These are phyloP conservation scores for Apodemia duryi DNA, from an alignment of 2,888 invertebrate species.

Conservation along the genomic window DNA sequence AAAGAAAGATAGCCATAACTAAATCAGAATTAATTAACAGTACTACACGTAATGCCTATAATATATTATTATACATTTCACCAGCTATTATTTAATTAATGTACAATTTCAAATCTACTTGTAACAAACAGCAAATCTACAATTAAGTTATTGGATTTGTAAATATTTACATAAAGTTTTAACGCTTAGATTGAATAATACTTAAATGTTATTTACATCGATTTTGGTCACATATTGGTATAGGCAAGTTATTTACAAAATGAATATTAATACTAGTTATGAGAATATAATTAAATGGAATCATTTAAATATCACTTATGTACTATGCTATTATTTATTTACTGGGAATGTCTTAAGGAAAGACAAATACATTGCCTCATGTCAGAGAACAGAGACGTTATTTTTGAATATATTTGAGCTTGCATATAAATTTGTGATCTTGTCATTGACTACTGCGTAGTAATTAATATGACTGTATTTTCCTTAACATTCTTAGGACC, in stretches of 20 bases:
- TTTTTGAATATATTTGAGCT: background rate
- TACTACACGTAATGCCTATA: background rate
- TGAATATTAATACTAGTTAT: slow-evolving; percentile 21
- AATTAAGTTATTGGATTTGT: slow-evolving; percentile 10
- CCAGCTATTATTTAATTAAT: background rate
- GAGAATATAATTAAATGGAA: background rate
- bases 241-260: slow-evolving; percentile 39
- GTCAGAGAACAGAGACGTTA: background rate
- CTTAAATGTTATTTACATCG: slow-evolving; percentile 52
- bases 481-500: no score
- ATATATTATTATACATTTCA: slow-evolving; percentile 6
- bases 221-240: slow-evolving; percentile 64
- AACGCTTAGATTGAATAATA: slow-evolving; percentile 22
- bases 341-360: background rate
- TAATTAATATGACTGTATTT: no score
- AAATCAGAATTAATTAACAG: no score
- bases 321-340: background rate
- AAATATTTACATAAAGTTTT: slow-evolving; percentile 29
- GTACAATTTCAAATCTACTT: slow-evolving; percentile 17
- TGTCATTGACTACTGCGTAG: no score
- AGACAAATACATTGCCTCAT: background rate
- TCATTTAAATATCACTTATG: background rate
- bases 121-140: slow-evolving; percentile 14
- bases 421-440: no score
- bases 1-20: no score